Evolutionary conservation across 2,797 vertebrate genomes (phyloP).

Genomic region (Poecilia velifera): DNA sequence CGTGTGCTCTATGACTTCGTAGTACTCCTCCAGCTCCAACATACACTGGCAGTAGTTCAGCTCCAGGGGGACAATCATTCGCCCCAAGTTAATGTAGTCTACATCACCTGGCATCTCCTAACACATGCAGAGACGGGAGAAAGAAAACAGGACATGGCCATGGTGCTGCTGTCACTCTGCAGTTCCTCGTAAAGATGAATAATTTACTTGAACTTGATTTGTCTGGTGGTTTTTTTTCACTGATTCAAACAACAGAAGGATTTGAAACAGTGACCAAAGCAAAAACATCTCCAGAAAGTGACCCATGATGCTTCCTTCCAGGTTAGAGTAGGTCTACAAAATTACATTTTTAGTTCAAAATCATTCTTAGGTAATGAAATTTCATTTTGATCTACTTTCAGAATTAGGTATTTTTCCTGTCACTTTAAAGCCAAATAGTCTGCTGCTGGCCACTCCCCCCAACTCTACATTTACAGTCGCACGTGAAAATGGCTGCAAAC

Average conservation of each 20-base stretch:
- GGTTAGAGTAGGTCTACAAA: too few species aligned
- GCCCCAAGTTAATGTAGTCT: slow-evolving; percentile 81
- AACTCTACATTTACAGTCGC: too few species aligned
- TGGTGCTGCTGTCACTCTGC: slow-evolving; percentile 9
- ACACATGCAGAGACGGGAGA: slow-evolving; percentile 28
- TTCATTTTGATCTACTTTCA: too few species aligned
- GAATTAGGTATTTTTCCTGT: too few species aligned
- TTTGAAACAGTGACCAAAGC: slow-evolving; percentile 3
- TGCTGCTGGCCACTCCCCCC: too few species aligned
- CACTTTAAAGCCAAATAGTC: too few species aligned
- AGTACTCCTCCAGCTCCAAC: slow-evolving; percentile 84
- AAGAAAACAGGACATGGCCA: slow-evolving; percentile 20
- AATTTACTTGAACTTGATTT: slow-evolving; percentile 16
- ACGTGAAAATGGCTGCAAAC: too few species aligned
- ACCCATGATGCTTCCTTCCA: too few species aligned
- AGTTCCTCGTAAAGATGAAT: slow-evolving; percentile 38
- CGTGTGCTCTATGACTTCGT: slow-evolving; percentile 82
- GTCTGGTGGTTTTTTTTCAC: slow-evolving; percentile 14
- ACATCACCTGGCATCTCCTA: slow-evolving; percentile 84
- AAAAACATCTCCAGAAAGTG: neutral
- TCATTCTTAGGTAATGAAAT: too few species aligned
- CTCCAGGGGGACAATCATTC: slow-evolving; percentile 81
- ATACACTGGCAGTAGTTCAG: slow-evolving; percentile 87
- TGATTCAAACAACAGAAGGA: slow-evolving; percentile 13
- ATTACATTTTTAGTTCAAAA: too few species aligned